Percentiles rank a stretch among this genome's conserved stretches.
These are phyloP conservation scores for Carettochelys insculpta DNA, from an alignment of 2,113 vertebrate genomes.

Conservation along the genomic window DNA sequence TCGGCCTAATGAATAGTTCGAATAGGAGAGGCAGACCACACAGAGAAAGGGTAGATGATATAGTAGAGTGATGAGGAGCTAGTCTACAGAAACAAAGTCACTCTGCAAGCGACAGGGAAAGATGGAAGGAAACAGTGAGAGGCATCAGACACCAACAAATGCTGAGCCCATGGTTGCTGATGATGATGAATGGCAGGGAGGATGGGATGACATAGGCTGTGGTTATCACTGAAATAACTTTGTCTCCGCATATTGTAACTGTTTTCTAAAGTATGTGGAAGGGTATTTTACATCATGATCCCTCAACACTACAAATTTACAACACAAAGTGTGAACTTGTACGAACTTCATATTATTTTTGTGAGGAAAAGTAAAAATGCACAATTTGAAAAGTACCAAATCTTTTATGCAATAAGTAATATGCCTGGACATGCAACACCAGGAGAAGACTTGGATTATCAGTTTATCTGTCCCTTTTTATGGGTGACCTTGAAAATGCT, in stretches of 20 bases:
- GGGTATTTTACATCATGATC: neutral
- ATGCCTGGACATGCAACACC: neutral
- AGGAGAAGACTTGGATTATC: conserved; percentile 51
- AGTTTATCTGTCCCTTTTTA: conserved; percentile 53
- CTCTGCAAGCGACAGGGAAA: too few relatives aligned
- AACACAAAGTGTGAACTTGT: neutral
- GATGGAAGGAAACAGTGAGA: too few relatives aligned
- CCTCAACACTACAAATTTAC: neutral
- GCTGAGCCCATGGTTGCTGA: too few relatives aligned
- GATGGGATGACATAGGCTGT: neutral
- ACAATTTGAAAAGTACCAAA: neutral
- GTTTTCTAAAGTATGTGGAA: neutral
- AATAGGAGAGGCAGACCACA: too few relatives aligned
- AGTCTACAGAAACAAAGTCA: too few relatives aligned
- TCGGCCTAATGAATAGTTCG: too few relatives aligned
- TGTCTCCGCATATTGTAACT: neutral
- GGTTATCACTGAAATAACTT: neutral
- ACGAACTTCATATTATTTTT: conserved; percentile 2
- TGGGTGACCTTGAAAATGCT: conserved; percentile 78
- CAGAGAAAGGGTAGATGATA: too few relatives aligned
- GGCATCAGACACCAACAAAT: too few relatives aligned
- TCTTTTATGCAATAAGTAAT: neutral
- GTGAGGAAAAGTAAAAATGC: neutral
- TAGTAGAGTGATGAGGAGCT: too few relatives aligned
- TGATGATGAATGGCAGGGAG: too few relatives aligned